A percentile compares a stretch with the other conserved stretches of the same genome.
phyloP scores from a whole-genome alignment of 2,797 vertebrate genomes.

The Masticophis lateralis region DNA sequence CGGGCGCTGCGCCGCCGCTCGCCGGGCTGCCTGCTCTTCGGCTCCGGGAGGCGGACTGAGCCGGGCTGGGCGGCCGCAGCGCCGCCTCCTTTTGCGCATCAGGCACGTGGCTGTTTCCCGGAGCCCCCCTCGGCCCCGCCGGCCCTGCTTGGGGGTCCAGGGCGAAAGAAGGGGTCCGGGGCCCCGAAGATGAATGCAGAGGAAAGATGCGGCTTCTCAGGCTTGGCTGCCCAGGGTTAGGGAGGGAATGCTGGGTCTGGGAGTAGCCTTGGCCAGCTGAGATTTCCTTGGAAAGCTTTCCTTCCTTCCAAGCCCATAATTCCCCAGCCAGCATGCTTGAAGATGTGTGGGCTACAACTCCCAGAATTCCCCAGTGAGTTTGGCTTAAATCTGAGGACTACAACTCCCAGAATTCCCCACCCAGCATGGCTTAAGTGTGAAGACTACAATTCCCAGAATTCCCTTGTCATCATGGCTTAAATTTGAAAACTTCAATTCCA shows the following conservation, averaged over 20 bases:
- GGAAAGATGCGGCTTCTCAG: neutral
- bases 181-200: too few species aligned
- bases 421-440: too few species aligned
- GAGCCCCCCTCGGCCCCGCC: neutral
- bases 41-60: neutral
- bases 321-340: too few species aligned
- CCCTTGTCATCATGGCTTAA: accelerated
- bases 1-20: neutral
- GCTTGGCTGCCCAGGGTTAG: neutral
- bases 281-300: neutral
- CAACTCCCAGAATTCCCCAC: too few species aligned
- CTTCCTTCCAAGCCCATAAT: too few species aligned
- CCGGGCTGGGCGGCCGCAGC: neutral
- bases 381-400: too few species aligned
- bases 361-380: too few species aligned
- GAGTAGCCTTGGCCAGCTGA: neutral
- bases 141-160: neutral
- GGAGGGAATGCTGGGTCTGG: neutral
- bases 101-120: neutral
- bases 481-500: accelerated
- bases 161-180: too few species aligned
- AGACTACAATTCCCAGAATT: too few species aligned
- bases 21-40: neutral
- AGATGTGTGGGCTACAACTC: too few species aligned
- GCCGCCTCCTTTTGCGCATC: neutral